These are phyloP conservation scores for Aix galericulata DNA, from an alignment of 2,113 vertebrate species.

Conservation along the genomic window DNA sequence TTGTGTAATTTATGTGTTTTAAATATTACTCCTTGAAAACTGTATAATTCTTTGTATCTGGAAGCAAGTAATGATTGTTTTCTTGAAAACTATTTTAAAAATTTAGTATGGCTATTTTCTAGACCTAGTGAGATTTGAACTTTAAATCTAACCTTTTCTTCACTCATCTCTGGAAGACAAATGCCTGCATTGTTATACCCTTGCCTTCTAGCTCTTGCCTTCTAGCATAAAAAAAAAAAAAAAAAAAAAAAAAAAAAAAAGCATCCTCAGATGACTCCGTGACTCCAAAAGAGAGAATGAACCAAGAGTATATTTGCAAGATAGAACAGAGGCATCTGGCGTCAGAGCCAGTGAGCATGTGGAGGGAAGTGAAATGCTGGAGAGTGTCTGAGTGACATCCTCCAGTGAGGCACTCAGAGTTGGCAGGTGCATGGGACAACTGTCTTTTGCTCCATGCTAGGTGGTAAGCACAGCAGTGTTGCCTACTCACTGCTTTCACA, in stretches of 20 bases:
- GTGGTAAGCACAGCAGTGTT: slow-evolving; percentile 52
- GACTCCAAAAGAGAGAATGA: slow-evolving; percentile 5
- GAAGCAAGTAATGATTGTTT: neutral
- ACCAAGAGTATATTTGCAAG: neutral
- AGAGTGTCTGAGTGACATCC: slow-evolving; percentile 42
- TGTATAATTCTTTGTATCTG: neutral
- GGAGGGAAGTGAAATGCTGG: slow-evolving; percentile 32
- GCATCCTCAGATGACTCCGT: slow-evolving; percentile 45
- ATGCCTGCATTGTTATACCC: neutral
- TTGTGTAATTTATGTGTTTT: neutral
- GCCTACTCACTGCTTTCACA: slow-evolving; percentile 55
- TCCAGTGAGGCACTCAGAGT: slow-evolving; percentile 34
- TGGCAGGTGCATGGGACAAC: slow-evolving; percentile 57
- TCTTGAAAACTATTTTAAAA: neutral
- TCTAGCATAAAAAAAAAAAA: neutral
- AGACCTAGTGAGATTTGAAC: neutral
- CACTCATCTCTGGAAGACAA: neutral
- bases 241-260: neutral
- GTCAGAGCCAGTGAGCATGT: neutral
- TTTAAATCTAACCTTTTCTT: neutral
- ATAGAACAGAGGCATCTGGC: slow-evolving; percentile 32
- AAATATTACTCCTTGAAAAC: neutral
- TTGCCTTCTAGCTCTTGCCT: neutral
- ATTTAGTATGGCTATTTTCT: neutral
- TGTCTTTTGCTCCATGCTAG: slow-evolving; percentile 20